Evolutionary conservation across 2,113 vertebrate genomes (phyloP), one percentile per base, ranked within the genome.

Genomic region (Hydrolagus affinis): DNA sequence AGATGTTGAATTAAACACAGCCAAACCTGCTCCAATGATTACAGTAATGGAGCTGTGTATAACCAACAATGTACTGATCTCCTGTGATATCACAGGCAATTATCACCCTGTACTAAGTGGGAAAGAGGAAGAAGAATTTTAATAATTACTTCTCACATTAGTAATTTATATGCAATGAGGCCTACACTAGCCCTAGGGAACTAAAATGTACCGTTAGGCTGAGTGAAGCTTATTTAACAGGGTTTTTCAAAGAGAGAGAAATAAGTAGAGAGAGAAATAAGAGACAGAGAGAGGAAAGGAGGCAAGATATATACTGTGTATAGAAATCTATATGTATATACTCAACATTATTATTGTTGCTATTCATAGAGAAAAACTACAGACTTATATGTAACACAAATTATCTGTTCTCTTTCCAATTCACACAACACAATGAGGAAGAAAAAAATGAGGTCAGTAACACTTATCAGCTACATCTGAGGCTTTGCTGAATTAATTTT

Each of bases 161-260:
- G 90, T 91, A 88, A 91, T 94, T 93, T 92, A 90, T 91, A 90
- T 88, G 92, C 92, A 92, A 91, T 91, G 89, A 93, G 93, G 92
- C 89, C 88, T 85, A 21, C 12, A 11, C 73, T 71, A 2, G 91
- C 93, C 92, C 85, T 89, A 85, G 88, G 91, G 87, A 88, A 91
- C 90, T 91, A 92, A 89, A 86, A 86, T 89, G 68, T 85, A 28
- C 66, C 7, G 0, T n/a, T 80, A 88, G 88, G 87, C 76, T 89
- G 76, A 68, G 87, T 85, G 87, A 91, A 90, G 90, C 44, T 44
- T 44, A 44, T 44, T 44, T 44, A 44, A 44, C 44, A 44, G 44
- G 44, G 44, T 44, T 44, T 44, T 44, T 44, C 2, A 75, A 19
- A 28, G 77, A 76, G 60, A 83, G 60, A 64, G 25, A 17, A 6